These are phyloP conservation scores for Melanotus villosus DNA, from an alignment of 2,888 invertebrate species.

Conservation along the genomic window DNA sequence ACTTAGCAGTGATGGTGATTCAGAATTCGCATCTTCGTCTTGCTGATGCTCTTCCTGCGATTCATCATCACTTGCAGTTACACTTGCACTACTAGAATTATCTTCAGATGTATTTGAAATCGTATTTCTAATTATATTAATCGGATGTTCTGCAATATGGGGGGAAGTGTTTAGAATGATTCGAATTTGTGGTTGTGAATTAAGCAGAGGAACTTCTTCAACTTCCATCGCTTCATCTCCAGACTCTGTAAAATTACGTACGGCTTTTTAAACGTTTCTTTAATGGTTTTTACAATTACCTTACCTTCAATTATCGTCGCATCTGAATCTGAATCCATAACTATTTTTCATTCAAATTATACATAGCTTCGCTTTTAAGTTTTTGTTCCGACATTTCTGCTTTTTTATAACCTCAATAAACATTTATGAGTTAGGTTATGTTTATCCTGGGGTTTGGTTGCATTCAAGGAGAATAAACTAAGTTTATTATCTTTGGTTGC, in stretches of 20 bases:
- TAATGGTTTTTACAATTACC: not conserved
- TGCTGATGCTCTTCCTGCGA: not conserved
- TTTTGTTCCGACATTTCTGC: too few species aligned
- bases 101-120: too few species aligned
- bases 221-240: slow-evolving; percentile 9
- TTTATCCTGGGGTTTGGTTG: too few species aligned
- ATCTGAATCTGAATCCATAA: slow-evolving; percentile 18
- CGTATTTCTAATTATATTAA: too few species aligned
- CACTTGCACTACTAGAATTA: too few species aligned
- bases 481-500: too few species aligned
- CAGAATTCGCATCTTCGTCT: not conserved
- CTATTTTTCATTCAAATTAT: too few species aligned
- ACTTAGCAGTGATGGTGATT: not conserved
- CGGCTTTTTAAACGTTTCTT: not conserved
- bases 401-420: too few species aligned
- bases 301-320: slow-evolving; percentile 4
- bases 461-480: too few species aligned
- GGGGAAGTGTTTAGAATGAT: not conserved
- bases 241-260: not conserved
- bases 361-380: too few species aligned
- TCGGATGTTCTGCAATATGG: not conserved
- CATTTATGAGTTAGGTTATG: too few species aligned
- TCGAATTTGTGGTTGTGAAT: not conserved
- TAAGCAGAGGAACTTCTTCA: not conserved
- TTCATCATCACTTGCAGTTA: too few species aligned